Conservation (phyloP, 2,888 invertebrate genomes). For the Chymomyza procnemis region DNA sequence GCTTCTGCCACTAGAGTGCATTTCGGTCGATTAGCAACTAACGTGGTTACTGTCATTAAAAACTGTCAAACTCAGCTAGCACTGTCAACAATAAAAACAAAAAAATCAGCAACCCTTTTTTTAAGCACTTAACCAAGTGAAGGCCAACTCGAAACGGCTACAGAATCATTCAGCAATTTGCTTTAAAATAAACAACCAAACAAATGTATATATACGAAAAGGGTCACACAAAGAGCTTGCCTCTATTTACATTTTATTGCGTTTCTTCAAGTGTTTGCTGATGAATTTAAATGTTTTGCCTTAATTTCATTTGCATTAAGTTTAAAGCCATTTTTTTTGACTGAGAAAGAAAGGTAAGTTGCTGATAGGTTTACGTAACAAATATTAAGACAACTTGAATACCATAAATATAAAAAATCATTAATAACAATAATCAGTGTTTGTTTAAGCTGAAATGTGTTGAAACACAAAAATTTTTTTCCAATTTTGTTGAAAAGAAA, state of each 20-base stretch:
- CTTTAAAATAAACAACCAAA: not conserved
- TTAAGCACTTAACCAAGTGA: not conserved
- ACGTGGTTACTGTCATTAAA: slow-evolving; percentile 45
- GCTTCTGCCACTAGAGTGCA: not conserved
- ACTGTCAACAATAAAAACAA: not conserved
- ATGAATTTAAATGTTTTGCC: slow-evolving; percentile 53
- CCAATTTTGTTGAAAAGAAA: too few relatives aligned
- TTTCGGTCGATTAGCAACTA: slow-evolving; percentile 21
- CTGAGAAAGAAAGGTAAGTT: not conserved
- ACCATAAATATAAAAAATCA: too few relatives aligned
- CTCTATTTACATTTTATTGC: slow-evolving; percentile 55
- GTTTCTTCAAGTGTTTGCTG: slow-evolving; percentile 49
- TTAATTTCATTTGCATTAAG: slow-evolving; percentile 34
- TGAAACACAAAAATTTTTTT: too few relatives aligned
- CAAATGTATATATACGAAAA: slow-evolving; percentile 11
- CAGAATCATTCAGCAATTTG: too few relatives aligned
- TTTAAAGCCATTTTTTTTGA: not conserved
- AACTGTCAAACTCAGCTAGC: slow-evolving; percentile 44
- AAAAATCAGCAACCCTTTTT: not conserved
- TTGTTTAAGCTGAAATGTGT: too few relatives aligned
- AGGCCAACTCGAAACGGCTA: not conserved
- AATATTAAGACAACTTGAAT: too few relatives aligned
- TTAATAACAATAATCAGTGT: too few relatives aligned
- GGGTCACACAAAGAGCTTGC: slow-evolving; percentile 22
- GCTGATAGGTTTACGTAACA: too few relatives aligned